Base-by-base conservation (phyloP, 1,140 invertebrate genomes). In the Hormaphis cornu region DNA sequence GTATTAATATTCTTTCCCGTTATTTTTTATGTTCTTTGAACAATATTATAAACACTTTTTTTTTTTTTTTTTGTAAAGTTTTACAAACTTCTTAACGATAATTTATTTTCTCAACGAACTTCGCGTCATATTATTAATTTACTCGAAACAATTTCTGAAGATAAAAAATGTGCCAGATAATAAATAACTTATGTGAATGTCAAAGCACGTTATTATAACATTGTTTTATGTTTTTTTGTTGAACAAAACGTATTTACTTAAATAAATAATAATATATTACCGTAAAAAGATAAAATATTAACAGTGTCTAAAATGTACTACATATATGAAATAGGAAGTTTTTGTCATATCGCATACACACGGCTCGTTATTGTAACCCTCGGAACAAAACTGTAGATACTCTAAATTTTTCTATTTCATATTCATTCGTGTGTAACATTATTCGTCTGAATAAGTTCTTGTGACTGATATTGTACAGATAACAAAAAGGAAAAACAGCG, bases 401-500 rank as follows among this genome's bases (percentile, higher is more conserved):
- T 24, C 20, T 14, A 46, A 5, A 66, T 66, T 50, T 66, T 66
- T 5, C 18, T 48, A 66, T 58, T 66, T 66, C n/a, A n/a, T 66
- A 66, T 66, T 66, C 18, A 66, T 48, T 66, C 42, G 42, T 16
- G 44, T 50, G 42, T 30, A 66, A 22, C 50, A 10, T 66, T 66
- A 48, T 66, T 66, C 10, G n/a, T 66, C 42, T 20, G 10, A 44
- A 48, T 66, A 66, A 66, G 61, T 66, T 66, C 44, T 33, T n/a
- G n/a, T n/a, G n/a, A n/a, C n/a, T n/a, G 24, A 35, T 48, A 6
- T 6, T 9, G 26, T 33, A 46, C 7, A 66, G 44, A 66, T 66
- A 66, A 66, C 28, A 14, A 66, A 50, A 48, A 24, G 18, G 50
- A 66, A 33, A 35, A n/a, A n/a, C n/a, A n/a, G n/a, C n/a, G n/a